Evolutionary conservation across 1,140 invertebrate species (phyloP).

Genomic region (Drosophila pruinosa): DNA sequence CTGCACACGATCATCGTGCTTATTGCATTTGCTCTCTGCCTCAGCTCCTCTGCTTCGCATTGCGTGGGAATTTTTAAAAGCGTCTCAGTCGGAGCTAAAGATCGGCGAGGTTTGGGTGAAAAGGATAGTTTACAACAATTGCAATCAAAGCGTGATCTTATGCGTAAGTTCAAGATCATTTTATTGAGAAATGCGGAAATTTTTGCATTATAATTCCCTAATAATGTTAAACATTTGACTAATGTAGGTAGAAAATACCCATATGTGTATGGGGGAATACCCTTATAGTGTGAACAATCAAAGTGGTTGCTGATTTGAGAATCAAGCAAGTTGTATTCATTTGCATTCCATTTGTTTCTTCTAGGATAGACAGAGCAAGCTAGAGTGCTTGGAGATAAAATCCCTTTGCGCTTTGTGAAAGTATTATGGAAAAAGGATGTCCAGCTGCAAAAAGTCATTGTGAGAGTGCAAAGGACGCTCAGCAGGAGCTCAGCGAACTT

Average conservation of each 20-base stretch:
- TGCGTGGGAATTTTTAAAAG: slow-evolving; percentile 69
- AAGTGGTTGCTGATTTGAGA: too few relatives aligned
- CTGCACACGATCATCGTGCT: slow-evolving; percentile 45
- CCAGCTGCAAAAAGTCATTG: slow-evolving; percentile 58
- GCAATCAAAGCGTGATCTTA: neutral
- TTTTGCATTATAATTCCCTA: too few relatives aligned
- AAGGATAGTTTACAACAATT: slow-evolving; percentile 20
- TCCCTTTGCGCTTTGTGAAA: slow-evolving; percentile 18
- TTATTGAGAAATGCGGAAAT: neutral
- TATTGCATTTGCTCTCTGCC: slow-evolving; percentile 29
- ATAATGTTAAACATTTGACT: too few relatives aligned
- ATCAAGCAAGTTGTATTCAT: neutral
- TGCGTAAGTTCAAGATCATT: neutral
- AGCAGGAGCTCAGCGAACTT: slow-evolving; percentile 24
- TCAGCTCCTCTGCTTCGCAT: slow-evolving; percentile 40
- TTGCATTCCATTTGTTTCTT: slow-evolving; percentile 1
- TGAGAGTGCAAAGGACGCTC: slow-evolving; percentile 50
- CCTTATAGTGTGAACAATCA: too few relatives aligned
- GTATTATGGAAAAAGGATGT: slow-evolving; percentile 78
- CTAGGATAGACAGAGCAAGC: slow-evolving; percentile 28
- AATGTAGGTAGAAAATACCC: too few relatives aligned
- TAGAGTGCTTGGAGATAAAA: too few relatives aligned
- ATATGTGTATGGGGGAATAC: neutral
- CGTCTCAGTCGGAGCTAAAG: slow-evolving; percentile 15
- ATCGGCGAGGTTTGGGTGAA: slow-evolving; percentile 12